Conservation (phyloP, 2,888 invertebrate species). For the Cyclophora punctaria region DNA sequence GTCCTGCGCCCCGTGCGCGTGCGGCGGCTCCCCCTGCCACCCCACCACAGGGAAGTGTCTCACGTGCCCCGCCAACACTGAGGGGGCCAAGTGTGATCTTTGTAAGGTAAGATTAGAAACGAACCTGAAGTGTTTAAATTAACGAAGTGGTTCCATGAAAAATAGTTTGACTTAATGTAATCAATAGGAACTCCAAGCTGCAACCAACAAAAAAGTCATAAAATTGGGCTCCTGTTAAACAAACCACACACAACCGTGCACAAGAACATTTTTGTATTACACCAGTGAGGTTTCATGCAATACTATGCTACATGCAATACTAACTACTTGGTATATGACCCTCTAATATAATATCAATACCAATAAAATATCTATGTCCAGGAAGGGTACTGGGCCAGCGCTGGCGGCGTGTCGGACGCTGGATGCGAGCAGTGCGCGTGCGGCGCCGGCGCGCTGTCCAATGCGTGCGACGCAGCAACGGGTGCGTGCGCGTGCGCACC, state of each 20-base stretch:
- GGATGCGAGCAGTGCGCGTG: slow-evolving; percentile 86
- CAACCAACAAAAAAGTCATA: no score
- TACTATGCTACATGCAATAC: no score
- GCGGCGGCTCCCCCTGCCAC: slow-evolving; percentile 92
- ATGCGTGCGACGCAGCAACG: slow-evolving; percentile 80
- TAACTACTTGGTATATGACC: no score
- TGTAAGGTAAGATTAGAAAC: slow-evolving; percentile 42
- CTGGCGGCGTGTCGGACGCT: slow-evolving; percentile 60
- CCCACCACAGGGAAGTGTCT: slow-evolving; percentile 88
- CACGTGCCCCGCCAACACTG: slow-evolving; percentile 81
- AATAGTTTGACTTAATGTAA: no score
- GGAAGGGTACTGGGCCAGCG: slow-evolving; percentile 65
- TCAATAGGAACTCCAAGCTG: no score
- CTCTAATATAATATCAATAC: no score
- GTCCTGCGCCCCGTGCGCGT: slow-evolving; percentile 86
- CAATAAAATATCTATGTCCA: slow-evolving; percentile 12
- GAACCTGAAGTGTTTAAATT: no score
- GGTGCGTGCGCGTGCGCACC: slow-evolving; percentile 86
- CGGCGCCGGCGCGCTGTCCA: slow-evolving; percentile 80
- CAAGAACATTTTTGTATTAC: no score
- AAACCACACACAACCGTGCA: no score
- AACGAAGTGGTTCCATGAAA: no score
- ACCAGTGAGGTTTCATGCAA: no score
- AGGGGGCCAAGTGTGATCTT: slow-evolving; percentile 81
- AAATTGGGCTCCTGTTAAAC: no score